Evolutionary conservation across 2,113 vertebrate genomes (phyloP), one percentile per base, ranked within the genome.

Genomic region (Haplochromis burtoni): DNA sequence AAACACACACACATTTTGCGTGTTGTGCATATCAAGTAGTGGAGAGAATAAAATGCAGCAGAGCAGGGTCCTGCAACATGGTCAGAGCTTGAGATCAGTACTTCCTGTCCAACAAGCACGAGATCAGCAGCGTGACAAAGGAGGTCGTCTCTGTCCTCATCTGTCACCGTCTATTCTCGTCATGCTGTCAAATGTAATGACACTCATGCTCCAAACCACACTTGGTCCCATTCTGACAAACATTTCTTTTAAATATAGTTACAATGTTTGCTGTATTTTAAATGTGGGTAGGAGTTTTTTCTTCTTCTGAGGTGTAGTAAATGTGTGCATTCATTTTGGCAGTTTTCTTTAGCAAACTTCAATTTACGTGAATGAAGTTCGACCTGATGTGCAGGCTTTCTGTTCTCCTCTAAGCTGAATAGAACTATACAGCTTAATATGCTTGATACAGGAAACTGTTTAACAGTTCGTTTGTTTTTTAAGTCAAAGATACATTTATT

Each of bases 91-190:
- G 63, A 89, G 73, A 59, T 83, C 79, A 68, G 57, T 59, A 84
- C 88, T 93, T 94, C 91, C 90, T 92, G 85, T 90, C 55, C 66
- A 38, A 7, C 55, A 40, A 88, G 79, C 85, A 90, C 33, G 45
- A 93, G 86, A 87, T 51, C 38, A 42, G 21, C 79, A 82, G 79
- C 38, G 10, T 73, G 80, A 90, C 88, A 87, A 80, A 83, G 87
- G 82, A 63, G 51, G n/a, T 73, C 51, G 26, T 83, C 40, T 85
- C 38, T 26, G 85, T 68, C 78, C 24, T 81, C 51, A 71, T 87
- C 87, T 81, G 83, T 87, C 81, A n/a, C 26, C 40, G 33, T 80
- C 79, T 86, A 76, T 93, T 86, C 19, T 82, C 19, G 73, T 91
- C 83, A 66, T 47, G 35, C 51, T 86, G 84, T 90, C 29, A 3